Base-by-base conservation (phyloP, 2,888 invertebrate species). In the Tethea ocularis region DNA sequence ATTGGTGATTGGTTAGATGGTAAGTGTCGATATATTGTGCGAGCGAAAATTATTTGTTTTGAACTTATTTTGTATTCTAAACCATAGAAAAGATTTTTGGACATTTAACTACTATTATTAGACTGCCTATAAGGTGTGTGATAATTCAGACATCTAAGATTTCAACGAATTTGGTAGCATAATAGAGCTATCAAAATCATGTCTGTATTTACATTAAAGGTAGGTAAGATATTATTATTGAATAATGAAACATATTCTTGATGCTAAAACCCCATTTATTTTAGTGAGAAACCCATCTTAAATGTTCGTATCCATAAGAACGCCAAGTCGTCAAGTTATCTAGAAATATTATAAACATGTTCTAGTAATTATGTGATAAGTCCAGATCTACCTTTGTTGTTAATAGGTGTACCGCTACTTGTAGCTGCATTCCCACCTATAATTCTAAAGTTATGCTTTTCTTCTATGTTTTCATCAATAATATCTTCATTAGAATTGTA, bases 381-480 rank as follows among this genome's bases (percentile, higher is more conserved):
- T 13, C 78, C 82, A 22, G 83, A 85, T 62, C 90, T 82, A 1
- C 89, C 91, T 63, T 75, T 89, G 51, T 70, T 81, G 58, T 67
- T 84, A 1, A 92, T 56, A 15, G 90, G 88, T 1, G 82, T 74
- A 0, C 91, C 91, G 63, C 89, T 91, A 6, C 84, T 79, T 0
- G 84, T 88, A 0, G 91, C 91, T 8, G 88, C 75, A 23, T 72
- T 75, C 1, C 91, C 91, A 3, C 91, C 91, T 33, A 92, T 79
- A 10, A 92, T 91, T 62, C 86, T 83, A 60, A 77, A 80, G 36
- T 69, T 79, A n/a, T 77, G 82, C 13, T 29, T 46, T n/a, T 46
- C 54, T 2, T 68, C 76, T 11, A 60, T 71, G 58, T 57, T 51
- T 23, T 17, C 1, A 23, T 10, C 53, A 10, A n/a, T 10, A 46